These are phyloP conservation scores for Tricholaema leucomelas DNA, from an alignment of 2,113 vertebrate genomes.

Conservation along the genomic window DNA sequence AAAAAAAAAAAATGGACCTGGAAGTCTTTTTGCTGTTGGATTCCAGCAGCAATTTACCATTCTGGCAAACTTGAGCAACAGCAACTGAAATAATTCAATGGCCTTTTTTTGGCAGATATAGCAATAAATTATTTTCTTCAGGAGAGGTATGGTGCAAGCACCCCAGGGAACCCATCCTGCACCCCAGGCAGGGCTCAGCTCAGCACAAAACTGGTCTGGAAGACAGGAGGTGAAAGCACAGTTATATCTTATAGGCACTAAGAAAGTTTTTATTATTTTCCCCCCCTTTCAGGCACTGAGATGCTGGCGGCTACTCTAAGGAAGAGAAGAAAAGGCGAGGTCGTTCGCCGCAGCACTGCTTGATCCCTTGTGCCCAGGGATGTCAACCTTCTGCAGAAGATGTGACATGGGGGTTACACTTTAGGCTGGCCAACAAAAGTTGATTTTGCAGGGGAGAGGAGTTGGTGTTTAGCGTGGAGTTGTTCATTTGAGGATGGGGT, in stretches of 20 bases:
- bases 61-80: not conserved
- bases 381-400: not conserved
- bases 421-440: not conserved
- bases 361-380: not conserved
- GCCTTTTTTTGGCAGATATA: not conserved
- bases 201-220: not conserved
- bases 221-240: not conserved
- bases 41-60: not conserved
- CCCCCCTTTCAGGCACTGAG: not conserved
- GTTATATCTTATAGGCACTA: not conserved
- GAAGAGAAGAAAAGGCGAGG: not conserved
- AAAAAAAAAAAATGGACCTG: rapidly evolving
- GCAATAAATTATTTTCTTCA: not conserved
- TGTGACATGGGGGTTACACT: not conserved
- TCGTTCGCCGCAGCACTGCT: not conserved
- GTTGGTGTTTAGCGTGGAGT: not conserved
- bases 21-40: not conserved
- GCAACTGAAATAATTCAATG: not conserved
- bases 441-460: not conserved
- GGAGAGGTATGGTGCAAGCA: not conserved
- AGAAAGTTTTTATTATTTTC: not conserved
- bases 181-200: not conserved
- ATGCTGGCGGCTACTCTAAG: not conserved
- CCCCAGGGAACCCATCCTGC: not conserved
- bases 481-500: not conserved